A percentile compares a stretch with the other conserved stretches of the same genome.
Conservation (phyloP, 2,113 vertebrate genomes). For the Scomber scombrus region DNA sequence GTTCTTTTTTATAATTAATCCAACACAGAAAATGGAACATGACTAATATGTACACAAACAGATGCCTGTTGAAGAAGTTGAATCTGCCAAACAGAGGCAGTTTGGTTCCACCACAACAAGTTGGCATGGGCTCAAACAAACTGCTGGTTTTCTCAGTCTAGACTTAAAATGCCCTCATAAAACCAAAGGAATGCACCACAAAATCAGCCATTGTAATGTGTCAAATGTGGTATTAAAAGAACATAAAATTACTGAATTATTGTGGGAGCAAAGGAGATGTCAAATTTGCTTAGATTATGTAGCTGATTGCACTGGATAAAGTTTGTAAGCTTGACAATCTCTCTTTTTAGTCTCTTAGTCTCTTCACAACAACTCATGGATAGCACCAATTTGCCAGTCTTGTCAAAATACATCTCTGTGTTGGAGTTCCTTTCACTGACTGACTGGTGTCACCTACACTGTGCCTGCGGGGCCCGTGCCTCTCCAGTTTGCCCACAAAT, state of each 20-base stretch:
- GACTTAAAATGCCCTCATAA: slow-evolving; percentile 68
- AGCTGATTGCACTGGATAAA: slow-evolving; percentile 1
- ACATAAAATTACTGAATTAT: slow-evolving; percentile 29
- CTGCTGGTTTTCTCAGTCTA: slow-evolving; percentile 62
- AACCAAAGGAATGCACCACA: slow-evolving; percentile 55
- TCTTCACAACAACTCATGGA: background rate
- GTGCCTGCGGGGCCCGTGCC: slow-evolving; percentile 7
- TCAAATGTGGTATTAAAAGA: slow-evolving; percentile 38
- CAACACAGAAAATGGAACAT: slow-evolving; percentile 17
- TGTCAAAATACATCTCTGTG: slow-evolving; percentile 11
- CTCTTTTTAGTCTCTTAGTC: background rate
- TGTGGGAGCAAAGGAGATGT: background rate
- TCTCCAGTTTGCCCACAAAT: slow-evolving; percentile 43
- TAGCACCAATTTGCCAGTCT: slow-evolving; percentile 2
- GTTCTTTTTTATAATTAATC: slow-evolving; percentile 3
- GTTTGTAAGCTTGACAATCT: slow-evolving; percentile 1
- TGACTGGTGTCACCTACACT: slow-evolving; percentile 39
- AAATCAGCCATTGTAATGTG: slow-evolving; percentile 47
- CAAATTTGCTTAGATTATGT: slow-evolving; percentile 12
- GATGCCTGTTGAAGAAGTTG: slow-evolving; percentile 14
- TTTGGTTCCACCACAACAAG: slow-evolving; percentile 68
- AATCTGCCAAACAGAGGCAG: slow-evolving; percentile 58
- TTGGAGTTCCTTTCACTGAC: slow-evolving; percentile 27
- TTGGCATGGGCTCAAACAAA: slow-evolving; percentile 67
- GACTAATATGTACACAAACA: slow-evolving; percentile 33